These are phyloP conservation scores for Gambusia affinis DNA, from an alignment of 2,113 vertebrate genomes.

Conservation along the genomic window DNA sequence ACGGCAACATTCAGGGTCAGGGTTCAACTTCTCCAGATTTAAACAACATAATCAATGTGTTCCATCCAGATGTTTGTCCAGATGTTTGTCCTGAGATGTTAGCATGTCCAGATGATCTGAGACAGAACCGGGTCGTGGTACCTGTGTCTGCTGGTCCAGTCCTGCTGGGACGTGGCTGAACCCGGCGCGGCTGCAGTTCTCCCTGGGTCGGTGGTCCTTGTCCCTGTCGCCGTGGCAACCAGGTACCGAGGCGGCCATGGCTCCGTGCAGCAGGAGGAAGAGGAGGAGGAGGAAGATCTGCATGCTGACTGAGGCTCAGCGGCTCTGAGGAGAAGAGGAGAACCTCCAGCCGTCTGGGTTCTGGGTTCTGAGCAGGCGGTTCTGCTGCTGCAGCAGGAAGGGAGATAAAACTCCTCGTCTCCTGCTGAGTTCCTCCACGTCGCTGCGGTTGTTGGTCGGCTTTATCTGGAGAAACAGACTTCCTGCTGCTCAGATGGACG, in stretches of 20 bases:
- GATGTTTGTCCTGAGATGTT: fast-evolving
- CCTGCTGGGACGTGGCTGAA: conserved; percentile 43
- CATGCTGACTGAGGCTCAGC: conserved; percentile 29
- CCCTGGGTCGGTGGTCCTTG: conserved; percentile 55
- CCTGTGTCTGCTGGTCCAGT: conserved; percentile 56
- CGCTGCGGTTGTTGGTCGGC: background rate
- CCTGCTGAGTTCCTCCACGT: background rate
- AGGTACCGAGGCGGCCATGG: background rate
- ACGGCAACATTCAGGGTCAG: too few relatives aligned
- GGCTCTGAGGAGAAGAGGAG: background rate
- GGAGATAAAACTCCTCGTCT: background rate
- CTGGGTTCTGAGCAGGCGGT: background rate
- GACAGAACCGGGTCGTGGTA: background rate
- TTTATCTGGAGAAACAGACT: conserved; percentile 3
- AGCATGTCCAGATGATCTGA: too few relatives aligned
- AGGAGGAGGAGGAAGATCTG: conserved; percentile 36
- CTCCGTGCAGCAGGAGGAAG: conserved; percentile 17
- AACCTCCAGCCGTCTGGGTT: background rate
- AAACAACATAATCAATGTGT: too few relatives aligned
- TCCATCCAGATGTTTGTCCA: background rate
- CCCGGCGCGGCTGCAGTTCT: conserved; percentile 67
- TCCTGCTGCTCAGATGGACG: background rate
- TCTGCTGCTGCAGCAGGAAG: conserved; percentile 43
- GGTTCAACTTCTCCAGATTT: background rate
- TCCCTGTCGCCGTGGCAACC: conserved; percentile 62